These are phyloP conservation scores for Azorinus chamasolen DNA, from an alignment of 2,888 invertebrate species.

Conservation along the genomic window DNA sequence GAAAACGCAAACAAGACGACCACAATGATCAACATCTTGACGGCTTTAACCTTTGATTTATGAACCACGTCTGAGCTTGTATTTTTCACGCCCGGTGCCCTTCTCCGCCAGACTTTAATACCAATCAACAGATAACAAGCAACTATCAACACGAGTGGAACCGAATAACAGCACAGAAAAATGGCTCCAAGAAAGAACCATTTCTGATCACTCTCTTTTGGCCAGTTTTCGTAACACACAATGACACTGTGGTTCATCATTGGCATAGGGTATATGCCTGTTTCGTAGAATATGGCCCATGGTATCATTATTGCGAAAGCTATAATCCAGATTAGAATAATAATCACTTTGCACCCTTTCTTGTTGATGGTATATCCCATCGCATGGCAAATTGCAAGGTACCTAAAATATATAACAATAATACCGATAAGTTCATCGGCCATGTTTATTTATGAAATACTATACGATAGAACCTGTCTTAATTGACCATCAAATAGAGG, in stretches of 20 bases:
- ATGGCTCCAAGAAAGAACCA: conserved; percentile 96
- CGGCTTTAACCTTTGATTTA: conserved; percentile 97
- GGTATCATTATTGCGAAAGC: conserved; percentile 95
- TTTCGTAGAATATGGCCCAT: conserved; percentile 96
- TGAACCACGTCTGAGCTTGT: conserved; percentile 86
- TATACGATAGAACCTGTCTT: too few relatives aligned
- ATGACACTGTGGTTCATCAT: conserved; percentile 23
- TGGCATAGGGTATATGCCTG: conserved; percentile 37
- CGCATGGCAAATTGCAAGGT: conserved; percentile 98
- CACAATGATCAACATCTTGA: conserved; percentile 97
- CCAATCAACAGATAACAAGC: conserved; percentile 97
- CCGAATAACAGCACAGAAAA: conserved; percentile 95
- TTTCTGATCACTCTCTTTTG: conserved; percentile 92
- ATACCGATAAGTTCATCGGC: not conserved
- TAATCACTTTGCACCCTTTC: conserved; percentile 93
- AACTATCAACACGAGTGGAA: conserved; percentile 96
- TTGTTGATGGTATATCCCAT: conserved; percentile 93
- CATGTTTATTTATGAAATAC: not conserved
- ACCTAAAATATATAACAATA: conserved; percentile 89
- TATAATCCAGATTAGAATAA: conserved; percentile 95
- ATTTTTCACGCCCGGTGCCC: conserved; percentile 94
- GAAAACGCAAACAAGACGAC: conserved; percentile 97
- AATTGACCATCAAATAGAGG: too few relatives aligned
- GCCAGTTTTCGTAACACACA: conserved; percentile 89
- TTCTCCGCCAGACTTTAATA: conserved; percentile 95